phyloP scores from a whole-genome alignment of 2,888 invertebrate species.

The Spilosoma lubricipeda region DNA sequence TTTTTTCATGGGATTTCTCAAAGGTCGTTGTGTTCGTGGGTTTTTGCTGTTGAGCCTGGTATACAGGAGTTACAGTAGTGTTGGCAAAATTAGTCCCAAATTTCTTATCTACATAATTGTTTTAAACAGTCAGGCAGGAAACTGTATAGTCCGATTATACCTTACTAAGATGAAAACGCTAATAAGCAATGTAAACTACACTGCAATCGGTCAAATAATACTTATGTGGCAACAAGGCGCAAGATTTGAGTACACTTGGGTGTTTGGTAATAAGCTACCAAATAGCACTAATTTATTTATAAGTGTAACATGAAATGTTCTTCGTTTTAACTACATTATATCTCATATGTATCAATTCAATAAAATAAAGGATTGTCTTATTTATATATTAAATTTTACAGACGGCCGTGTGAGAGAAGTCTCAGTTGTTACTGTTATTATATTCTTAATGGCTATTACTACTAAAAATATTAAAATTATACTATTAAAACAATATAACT shows the following conservation, averaged over 20 bases:
- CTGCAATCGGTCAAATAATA: neutral
- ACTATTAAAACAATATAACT: too few species aligned
- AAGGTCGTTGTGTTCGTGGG: too few species aligned
- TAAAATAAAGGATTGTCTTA: too few species aligned
- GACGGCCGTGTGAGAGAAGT: too few species aligned
- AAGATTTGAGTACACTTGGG: neutral
- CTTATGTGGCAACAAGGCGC: neutral
- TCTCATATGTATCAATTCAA: too few species aligned
- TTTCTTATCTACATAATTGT: neutral
- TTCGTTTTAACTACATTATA: too few species aligned
- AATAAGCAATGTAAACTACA: neutral
- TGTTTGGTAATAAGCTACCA: neutral
- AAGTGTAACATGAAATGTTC: neutral
- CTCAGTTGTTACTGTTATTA: neutral
- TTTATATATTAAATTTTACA: too few species aligned
- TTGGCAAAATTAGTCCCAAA: neutral
- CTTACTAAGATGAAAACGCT: neutral
- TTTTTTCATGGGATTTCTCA: too few species aligned
- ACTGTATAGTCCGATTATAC: neutral
- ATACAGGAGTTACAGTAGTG: too few species aligned
- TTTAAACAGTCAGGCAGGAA: neutral
- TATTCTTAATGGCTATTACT: neutral
- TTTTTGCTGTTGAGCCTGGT: too few species aligned
- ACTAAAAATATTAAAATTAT: neutral
- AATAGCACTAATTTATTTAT: neutral